phyloP scores from a whole-genome alignment of 2,113 vertebrate species.

The Spea multiplicata region DNA sequence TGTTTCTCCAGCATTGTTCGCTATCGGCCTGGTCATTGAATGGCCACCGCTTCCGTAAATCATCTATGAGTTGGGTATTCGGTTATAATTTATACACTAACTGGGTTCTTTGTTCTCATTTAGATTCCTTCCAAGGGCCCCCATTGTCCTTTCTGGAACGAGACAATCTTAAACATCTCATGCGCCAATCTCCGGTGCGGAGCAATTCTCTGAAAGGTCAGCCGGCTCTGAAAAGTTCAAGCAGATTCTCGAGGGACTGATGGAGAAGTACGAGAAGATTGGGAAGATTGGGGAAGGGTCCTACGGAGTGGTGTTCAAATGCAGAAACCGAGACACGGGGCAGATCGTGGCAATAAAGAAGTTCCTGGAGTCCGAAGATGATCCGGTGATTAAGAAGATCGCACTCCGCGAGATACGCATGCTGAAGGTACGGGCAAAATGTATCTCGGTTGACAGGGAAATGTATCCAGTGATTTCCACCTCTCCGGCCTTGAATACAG shows the following conservation, averaged over 20 bases:
- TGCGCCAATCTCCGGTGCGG: not conserved
- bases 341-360: constrained; percentile 94
- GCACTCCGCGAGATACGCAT: constrained; percentile 89
- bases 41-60: no score
- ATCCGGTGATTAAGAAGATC: constrained; percentile 90
- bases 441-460: no score
- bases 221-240: not conserved
- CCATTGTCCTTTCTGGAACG: not conserved
- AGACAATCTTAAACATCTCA: not conserved
- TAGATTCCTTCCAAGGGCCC: constrained; percentile 32
- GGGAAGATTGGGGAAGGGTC: constrained; percentile 91
- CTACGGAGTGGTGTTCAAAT: constrained; percentile 94
- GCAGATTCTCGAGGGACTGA: constrained; percentile 49
- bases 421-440: constrained; percentile 77
- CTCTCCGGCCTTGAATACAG: no score
- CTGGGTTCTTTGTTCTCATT: constrained; percentile 17
- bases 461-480: no score
- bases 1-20: no score
- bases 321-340: constrained; percentile 83
- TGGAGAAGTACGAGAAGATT: constrained; percentile 96
- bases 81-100: not conserved
- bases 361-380: constrained; percentile 92
- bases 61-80: not conserved
- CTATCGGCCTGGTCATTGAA: no score
- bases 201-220: constrained; percentile 20